Base-by-base conservation (phyloP, 1,140 invertebrate genomes). In the Bombus confusus region DNA sequence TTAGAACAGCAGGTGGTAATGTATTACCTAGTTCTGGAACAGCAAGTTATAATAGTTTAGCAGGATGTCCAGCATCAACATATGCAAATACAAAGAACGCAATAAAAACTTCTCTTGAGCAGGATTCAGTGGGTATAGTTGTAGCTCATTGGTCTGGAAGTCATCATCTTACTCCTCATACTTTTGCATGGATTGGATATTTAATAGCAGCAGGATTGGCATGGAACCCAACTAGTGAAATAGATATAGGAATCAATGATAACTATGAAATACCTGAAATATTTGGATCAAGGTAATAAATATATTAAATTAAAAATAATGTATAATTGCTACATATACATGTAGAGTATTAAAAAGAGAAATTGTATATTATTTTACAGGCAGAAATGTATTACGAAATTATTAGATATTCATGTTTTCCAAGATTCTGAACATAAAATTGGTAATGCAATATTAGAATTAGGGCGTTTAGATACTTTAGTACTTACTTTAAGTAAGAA, bases 131-230 rank as follows among this genome's bases (percentile, higher is more conserved):
- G 43, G 96, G 97, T 25, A 92, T 97, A 59, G 93, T 97, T 12
- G 95, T 97, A 8, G 96, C 96, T 80, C 96, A 97, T 87, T 97
- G 97, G 97, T 96, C 96, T 28, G 96, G 96, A 62, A 96, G 95
- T 87, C 96, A 96, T 91, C 96, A 97, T 88, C 93, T 97, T 47
- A 97, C 96, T 10, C 96, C 96, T 43, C 95, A 96, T 86, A 94
- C 96, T 34, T 97, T 97, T 91, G 96, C 96, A 59, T 97, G 96
- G 96, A 96, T 97, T n/a, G 96, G 96, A 1, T 96, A 96, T 89
- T 88, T 97, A 22, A 94, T 97, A 64, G 95, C 95, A n/a, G 96
- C 96, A 84, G 97, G 97, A 62, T 92, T 97, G 37, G 87, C 96
- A 0, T 97, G 97, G 97, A 97, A 97, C 91, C 95, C 96, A 80